Evolutionary conservation across 2,888 invertebrate genomes (phyloP).

Genomic region (Acanthosepion esculentum): DNA sequence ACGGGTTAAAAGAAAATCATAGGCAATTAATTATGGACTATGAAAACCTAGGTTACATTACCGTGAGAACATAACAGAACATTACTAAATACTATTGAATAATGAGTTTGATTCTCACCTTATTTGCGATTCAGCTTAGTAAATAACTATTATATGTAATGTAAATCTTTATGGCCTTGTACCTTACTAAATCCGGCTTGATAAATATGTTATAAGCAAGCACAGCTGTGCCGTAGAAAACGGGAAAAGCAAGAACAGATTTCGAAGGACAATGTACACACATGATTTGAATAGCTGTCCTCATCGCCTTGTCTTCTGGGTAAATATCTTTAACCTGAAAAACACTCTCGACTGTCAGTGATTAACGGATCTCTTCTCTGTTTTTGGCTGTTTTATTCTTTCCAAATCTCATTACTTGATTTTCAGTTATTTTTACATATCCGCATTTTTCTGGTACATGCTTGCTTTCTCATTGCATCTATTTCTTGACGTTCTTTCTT

Average conservation of each 20-base stretch:
- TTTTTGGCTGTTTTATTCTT: background rate
- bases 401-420: background rate
- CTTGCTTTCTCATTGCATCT: background rate
- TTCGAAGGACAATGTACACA: background rate
- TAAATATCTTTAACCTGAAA: background rate
- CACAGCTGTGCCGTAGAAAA: background rate
- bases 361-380: too few species aligned
- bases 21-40: too few species aligned
- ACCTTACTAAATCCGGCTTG: background rate
- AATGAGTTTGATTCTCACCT: too few species aligned
- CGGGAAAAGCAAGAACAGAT: background rate
- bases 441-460: background rate
- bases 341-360: background rate
- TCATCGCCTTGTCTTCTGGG: background rate
- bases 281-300: background rate
- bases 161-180: background rate
- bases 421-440: background rate
- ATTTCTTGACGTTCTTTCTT: background rate
- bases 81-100: too few species aligned
- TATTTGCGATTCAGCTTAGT: too few species aligned
- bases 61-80: too few species aligned
- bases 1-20: too few species aligned
- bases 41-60: too few species aligned
- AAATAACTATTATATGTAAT: too few species aligned
- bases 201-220: background rate